Percentiles rank a stretch among this genome's conserved stretches.
Evolutionary conservation across 30 jellyfish, hydroid and myxozoan species (phyloP).

Genomic region (Sanderia malayensis): DNA sequence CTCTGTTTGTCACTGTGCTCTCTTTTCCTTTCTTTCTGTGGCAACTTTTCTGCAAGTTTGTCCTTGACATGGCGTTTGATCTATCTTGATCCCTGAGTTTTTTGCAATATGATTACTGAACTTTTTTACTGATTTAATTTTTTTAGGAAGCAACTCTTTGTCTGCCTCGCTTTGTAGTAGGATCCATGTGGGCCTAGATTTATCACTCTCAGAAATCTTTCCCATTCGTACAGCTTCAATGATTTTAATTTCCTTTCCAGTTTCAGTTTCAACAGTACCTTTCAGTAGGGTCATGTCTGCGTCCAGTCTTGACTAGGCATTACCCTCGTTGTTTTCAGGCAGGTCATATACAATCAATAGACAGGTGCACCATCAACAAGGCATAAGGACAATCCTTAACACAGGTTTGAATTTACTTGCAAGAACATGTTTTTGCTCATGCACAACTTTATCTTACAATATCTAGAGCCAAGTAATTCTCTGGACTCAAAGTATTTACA

Average conservation of each 20-base stretch:
- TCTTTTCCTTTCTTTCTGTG: constrained; percentile 29
- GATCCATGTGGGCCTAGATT: not conserved
- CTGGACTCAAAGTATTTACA: too few relatives aligned
- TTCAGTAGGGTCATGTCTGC: constrained; percentile 16
- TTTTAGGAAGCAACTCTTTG: not conserved
- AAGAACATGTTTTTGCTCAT: too few relatives aligned
- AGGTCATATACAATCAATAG: constrained; percentile 30
- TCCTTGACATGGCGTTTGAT: constrained; percentile 46
- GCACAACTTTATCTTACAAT: too few relatives aligned
- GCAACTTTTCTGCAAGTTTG: constrained; percentile 23
- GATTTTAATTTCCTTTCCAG: not conserved
- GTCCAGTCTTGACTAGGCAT: constrained; percentile 18
- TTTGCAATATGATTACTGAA: constrained; percentile 27
- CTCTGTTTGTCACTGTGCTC: constrained; percentile 37
- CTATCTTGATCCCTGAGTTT: constrained; percentile 32
- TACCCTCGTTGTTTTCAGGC: constrained; percentile 31
- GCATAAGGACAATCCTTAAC: too few relatives aligned
- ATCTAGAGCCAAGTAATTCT: too few relatives aligned
- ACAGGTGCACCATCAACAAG: too few relatives aligned
- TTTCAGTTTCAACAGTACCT: not conserved
- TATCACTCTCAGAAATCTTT: not conserved
- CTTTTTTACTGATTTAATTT: too few relatives aligned
- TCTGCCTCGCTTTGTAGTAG: not conserved
- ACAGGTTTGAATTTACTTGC: too few relatives aligned
- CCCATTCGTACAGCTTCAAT: constrained; percentile 1